These are phyloP conservation scores for Drosophila maculinotata DNA, from an alignment of 2,888 invertebrate genomes.

Conservation along the genomic window DNA sequence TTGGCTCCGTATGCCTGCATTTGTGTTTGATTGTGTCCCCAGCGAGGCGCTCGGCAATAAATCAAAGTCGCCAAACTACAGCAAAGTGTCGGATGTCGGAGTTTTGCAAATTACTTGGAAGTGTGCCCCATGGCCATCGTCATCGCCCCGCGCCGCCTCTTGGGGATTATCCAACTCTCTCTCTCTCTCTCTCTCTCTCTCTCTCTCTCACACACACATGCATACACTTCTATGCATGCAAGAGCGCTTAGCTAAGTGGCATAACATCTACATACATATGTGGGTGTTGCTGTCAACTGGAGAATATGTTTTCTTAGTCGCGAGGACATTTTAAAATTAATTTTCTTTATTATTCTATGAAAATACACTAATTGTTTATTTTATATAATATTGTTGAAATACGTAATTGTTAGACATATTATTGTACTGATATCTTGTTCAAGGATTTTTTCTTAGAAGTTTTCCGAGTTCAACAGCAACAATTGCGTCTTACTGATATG, in stretches of 20 bases:
- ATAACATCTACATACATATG: constrained; percentile 56
- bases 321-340: constrained; percentile 1
- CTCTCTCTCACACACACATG: constrained; percentile 17
- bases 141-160: constrained; percentile 41
- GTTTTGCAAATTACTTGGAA: constrained; percentile 78
- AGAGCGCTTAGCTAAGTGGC: constrained; percentile 47
- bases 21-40: constrained; percentile 65
- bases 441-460: no score
- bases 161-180: constrained; percentile 44
- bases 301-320: constrained; percentile 5
- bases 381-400: background rate
- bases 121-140: constrained; percentile 65
- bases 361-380: background rate
- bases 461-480: constrained; percentile 4
- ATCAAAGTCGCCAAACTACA: constrained; percentile 79
- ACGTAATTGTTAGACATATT: no score
- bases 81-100: constrained; percentile 74
- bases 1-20: constrained; percentile 60
- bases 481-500: no score
- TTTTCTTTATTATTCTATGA: background rate
- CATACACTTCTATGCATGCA: constrained; percentile 18
- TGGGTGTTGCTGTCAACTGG: constrained; percentile 52
- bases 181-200: constrained; percentile 10
- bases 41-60: constrained; percentile 68
- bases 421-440: background rate